These are phyloP conservation scores for Cynopterus brachyotis DNA, from an alignment of 2,113 vertebrate species.

Conservation along the genomic window DNA sequence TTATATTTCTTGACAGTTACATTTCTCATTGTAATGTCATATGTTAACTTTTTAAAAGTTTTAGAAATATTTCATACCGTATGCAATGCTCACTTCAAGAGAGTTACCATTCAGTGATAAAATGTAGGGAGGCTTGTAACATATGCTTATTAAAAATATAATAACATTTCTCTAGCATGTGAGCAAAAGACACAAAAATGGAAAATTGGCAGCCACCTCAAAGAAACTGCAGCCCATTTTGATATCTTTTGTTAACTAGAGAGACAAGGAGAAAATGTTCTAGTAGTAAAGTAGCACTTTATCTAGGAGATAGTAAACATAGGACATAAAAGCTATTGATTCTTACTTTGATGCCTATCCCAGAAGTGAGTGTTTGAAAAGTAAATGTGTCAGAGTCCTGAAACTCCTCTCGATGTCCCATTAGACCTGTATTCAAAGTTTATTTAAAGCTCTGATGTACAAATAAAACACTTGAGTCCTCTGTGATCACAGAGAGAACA, in stretches of 20 bases:
- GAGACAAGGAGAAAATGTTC: background rate
- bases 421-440: background rate
- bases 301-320: constrained; percentile 4
- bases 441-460: constrained; percentile 21
- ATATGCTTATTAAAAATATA: background rate
- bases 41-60: background rate
- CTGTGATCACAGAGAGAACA: background rate
- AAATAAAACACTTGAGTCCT: background rate
- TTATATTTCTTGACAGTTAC: background rate
- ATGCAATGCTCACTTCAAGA: background rate
- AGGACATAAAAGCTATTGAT: constrained; percentile 19
- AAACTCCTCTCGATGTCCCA: background rate
- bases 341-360: constrained; percentile 10
- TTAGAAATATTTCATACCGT: background rate
- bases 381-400: background rate
- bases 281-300: constrained; percentile 30
- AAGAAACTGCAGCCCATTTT: background rate
- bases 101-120: background rate
- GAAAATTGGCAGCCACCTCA: background rate
- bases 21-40: background rate
- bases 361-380: constrained; percentile 25
- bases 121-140: background rate
- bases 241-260: background rate
- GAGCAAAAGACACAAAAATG: background rate
- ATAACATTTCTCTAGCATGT: background rate